Evolutionary conservation across 2,113 vertebrate genomes (phyloP).

Genomic region (Isurus oxyrinchus): DNA sequence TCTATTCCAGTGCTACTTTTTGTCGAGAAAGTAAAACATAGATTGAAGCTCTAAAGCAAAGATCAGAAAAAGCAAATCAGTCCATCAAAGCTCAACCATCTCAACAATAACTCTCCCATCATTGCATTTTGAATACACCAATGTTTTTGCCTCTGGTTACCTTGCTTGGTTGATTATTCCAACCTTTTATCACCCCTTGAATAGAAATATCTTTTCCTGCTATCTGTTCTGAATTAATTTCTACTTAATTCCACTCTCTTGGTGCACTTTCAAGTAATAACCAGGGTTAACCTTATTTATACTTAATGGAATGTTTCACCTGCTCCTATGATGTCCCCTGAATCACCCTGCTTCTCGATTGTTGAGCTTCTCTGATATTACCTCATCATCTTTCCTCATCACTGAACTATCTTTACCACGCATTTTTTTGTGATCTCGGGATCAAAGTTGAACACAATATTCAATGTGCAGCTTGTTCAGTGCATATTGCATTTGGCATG

Average conservation of each 20-base stretch:
- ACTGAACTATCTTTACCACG: background rate
- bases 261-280: background rate
- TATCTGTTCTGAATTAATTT: background rate
- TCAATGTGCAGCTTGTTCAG: background rate
- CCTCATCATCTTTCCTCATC: background rate
- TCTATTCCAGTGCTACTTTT: no score
- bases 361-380: background rate
- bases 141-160: no score
- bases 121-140: no score
- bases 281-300: background rate
- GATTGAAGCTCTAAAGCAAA: no score
- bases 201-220: background rate
- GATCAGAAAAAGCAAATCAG: no score
- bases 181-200: background rate
- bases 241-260: background rate
- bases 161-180: background rate
- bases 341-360: background rate
- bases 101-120: no score
- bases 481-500: background rate
- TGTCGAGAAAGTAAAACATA: no score
- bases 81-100: no score
- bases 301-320: background rate
- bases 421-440: background rate
- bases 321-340: background rate
- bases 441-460: background rate